A percentile compares a stretch with the other conserved stretches of the same genome.
Conservation (phyloP, 2,113 vertebrate genomes). For the Plestiodon gilberti region DNA sequence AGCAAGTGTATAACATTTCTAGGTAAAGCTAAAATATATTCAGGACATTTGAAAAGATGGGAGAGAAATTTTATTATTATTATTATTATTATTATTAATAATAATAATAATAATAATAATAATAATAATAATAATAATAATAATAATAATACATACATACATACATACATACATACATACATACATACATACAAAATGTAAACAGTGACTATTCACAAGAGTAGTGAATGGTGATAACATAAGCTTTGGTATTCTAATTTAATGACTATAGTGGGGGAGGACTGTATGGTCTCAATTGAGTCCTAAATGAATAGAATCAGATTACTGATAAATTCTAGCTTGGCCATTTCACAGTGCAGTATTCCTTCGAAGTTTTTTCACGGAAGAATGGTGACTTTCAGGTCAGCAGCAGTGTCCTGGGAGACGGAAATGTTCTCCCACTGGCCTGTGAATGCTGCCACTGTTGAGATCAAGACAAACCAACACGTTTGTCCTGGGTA, state of each 20-base stretch:
- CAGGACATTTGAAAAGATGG: no score
- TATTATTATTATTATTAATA: no score
- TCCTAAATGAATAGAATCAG: neutral
- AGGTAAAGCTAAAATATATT: neutral
- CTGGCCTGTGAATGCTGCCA: neutral
- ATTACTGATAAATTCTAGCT: slow-evolving; percentile 1
- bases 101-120: no score
- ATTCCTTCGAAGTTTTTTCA: neutral
- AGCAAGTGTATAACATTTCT: neutral
- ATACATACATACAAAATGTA: neutral
- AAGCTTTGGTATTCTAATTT: neutral
- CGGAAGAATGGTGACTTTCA: neutral
- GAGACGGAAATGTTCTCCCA: neutral
- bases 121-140: no score
- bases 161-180: no score
- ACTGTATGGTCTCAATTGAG: neutral
- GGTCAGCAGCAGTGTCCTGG: neutral
- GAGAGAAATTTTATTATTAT: no score
- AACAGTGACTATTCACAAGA: neutral
- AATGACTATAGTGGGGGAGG: neutral
- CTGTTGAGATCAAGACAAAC: neutral
- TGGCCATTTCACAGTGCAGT: neutral
- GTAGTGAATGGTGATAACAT: neutral
- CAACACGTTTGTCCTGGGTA: neutral
- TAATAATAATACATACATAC: no score